Conservation (phyloP, 2,888 invertebrate genomes). For the Eupithecia subfuscata region DNA sequence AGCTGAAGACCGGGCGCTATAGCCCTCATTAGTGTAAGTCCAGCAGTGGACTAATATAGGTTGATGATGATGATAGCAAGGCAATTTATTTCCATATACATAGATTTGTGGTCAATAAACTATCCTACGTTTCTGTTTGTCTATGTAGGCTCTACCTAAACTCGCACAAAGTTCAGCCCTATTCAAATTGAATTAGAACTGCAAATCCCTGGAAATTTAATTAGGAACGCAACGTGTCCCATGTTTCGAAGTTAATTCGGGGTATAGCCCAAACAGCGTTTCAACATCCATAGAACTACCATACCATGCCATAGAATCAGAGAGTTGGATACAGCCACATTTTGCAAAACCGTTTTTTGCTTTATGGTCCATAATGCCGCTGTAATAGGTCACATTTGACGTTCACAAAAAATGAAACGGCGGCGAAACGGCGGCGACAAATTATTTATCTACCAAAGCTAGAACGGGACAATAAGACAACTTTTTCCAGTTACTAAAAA, state of each 20-base stretch:
- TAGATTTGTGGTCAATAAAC: background rate
- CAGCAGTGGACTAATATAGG: too few relatives aligned
- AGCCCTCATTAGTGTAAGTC: too few relatives aligned
- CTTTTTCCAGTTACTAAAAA: too few relatives aligned
- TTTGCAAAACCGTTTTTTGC: background rate
- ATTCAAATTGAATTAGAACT: slow-evolving; percentile 27
- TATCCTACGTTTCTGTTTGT: background rate
- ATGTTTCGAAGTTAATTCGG: slow-evolving; percentile 24
- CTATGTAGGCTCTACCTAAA: background rate
- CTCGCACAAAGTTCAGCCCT: slow-evolving; percentile 14
- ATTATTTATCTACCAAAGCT: too few relatives aligned
- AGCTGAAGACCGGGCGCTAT: too few relatives aligned
- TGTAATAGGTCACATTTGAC: too few relatives aligned
- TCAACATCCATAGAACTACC: background rate
- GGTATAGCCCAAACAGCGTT: slow-evolving; percentile 6
- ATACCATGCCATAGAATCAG: background rate
- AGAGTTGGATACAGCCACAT: background rate
- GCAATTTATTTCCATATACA: background rate
- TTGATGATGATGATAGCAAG: too few relatives aligned
- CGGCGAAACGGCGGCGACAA: too few relatives aligned
- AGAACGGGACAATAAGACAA: too few relatives aligned
- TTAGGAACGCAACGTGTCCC: slow-evolving; percentile 24
- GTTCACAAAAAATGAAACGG: too few relatives aligned
- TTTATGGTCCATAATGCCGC: too few relatives aligned
- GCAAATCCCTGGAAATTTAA: slow-evolving; percentile 34